A percentile compares a stretch with the other conserved stretches of the same genome.
phyloP scores from a whole-genome alignment of 2,797 vertebrate genomes.

The Onychomys torridus region DNA sequence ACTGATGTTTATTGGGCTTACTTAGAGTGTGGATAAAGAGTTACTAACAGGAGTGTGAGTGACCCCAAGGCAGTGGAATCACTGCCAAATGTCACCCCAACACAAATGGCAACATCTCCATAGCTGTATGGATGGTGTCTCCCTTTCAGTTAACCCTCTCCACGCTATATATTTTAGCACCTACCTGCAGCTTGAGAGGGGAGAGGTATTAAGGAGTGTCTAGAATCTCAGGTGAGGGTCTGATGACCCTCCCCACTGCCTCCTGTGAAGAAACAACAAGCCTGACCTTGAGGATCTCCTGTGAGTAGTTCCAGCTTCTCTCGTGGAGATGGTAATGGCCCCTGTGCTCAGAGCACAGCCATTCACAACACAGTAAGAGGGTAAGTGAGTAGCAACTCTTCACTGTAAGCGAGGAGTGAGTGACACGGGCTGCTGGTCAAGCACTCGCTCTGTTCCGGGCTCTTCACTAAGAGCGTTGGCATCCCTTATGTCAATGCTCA shows the following conservation, averaged over 20 bases:
- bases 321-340: not conserved
- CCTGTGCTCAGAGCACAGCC: not conserved
- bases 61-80: not conserved
- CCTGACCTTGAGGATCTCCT: not conserved
- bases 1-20: not conserved
- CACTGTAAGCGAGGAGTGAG: too few species aligned
- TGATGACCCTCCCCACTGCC: not conserved
- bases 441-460: not conserved
- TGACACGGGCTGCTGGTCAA: not conserved
- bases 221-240: not conserved
- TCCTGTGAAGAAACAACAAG: not conserved
- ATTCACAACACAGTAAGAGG: not conserved
- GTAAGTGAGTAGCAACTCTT: not conserved
- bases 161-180: not conserved
- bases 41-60: not conserved
- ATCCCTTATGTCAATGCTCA: not conserved
- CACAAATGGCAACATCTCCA: not conserved
- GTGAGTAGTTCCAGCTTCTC: not conserved
- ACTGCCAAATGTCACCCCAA: not conserved
- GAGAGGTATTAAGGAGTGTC: not conserved
- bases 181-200: not conserved
- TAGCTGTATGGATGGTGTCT: not conserved
- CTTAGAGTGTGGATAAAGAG: not conserved
- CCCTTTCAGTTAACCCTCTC: not conserved
- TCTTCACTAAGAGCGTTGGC: not conserved